These are phyloP conservation scores for Caenorhabditis imperialis DNA, from an alignment of 2,888 invertebrate species.

Conservation along the genomic window DNA sequence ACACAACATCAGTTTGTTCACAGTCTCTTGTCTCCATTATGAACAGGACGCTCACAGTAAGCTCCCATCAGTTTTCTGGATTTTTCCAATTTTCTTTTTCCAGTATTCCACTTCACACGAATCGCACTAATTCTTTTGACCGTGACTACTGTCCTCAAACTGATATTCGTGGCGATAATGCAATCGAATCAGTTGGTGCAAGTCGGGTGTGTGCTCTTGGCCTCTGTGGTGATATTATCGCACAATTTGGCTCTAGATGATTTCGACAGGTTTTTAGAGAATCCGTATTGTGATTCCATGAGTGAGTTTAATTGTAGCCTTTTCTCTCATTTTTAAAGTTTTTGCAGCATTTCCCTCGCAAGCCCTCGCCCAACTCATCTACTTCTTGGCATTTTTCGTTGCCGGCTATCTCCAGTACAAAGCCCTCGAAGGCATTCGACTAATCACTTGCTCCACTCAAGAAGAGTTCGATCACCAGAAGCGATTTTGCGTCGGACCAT, in stretches of 20 bases:
- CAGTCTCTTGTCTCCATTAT: slow-evolving; percentile 32
- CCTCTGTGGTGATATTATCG: slow-evolving; percentile 31
- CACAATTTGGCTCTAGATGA: slow-evolving; percentile 39
- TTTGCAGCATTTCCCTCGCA: slow-evolving; percentile 20
- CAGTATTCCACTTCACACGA: slow-evolving; percentile 39
- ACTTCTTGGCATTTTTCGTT: slow-evolving; percentile 32
- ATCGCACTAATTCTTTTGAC: slow-evolving; percentile 29
- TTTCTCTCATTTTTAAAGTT: not conserved
- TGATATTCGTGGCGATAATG: slow-evolving; percentile 34
- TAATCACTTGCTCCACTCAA: slow-evolving; percentile 30
- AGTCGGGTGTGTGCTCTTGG: slow-evolving; percentile 29
- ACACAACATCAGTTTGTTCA: slow-evolving; percentile 31
- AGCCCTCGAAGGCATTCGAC: slow-evolving; percentile 22
- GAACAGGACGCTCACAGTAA: slow-evolving; percentile 47
- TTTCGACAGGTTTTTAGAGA: slow-evolving; percentile 29
- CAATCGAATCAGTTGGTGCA: slow-evolving; percentile 27
- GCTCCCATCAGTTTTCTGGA: not conserved
- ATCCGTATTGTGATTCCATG: slow-evolving; percentile 44
- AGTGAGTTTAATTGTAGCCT: too few species aligned
- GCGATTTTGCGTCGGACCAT: slow-evolving; percentile 36
- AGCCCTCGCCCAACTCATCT: slow-evolving; percentile 29
- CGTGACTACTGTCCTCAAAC: slow-evolving; percentile 43
- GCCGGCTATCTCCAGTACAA: slow-evolving; percentile 37
- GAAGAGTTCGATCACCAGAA: slow-evolving; percentile 34
- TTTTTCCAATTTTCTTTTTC: slow-evolving; percentile 2